These are phyloP conservation scores for Falco berigora DNA, from an alignment of 2,797 vertebrate genomes.

Conservation along the genomic window DNA sequence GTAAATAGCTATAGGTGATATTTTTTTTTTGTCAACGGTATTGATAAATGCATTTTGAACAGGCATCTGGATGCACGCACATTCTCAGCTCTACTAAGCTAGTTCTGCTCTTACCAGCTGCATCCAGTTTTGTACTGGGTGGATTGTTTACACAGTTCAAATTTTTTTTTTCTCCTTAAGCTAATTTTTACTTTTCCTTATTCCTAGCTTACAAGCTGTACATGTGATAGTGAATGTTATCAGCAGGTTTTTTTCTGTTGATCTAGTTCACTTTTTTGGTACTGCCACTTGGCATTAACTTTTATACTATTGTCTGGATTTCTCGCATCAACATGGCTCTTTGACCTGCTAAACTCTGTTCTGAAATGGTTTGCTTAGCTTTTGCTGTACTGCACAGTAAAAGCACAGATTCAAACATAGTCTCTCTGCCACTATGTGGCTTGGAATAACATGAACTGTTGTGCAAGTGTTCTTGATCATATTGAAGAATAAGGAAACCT, in stretches of 20 bases:
- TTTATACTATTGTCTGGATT: conserved; percentile 38
- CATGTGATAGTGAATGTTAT: conserved; percentile 17
- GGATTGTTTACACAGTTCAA: conserved; percentile 48
- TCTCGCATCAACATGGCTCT: background rate
- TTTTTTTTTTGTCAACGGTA: background rate
- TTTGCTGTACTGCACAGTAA: conserved; percentile 47
- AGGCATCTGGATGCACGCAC: background rate
- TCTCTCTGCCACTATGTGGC: conserved; percentile 63
- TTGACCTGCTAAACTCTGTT: conserved; percentile 33
- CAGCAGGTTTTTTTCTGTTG: conserved; percentile 41
- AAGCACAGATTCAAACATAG: conserved; percentile 46
- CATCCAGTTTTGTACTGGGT: conserved; percentile 26
- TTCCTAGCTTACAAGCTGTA: conserved; percentile 16
- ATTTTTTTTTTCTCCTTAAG: background rate
- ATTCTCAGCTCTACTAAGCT: conserved; percentile 41
- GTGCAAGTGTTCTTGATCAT: conserved; percentile 52
- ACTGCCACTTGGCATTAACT: conserved; percentile 42
- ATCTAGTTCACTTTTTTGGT: conserved; percentile 40
- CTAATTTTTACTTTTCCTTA: background rate
- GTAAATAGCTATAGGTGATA: conserved; percentile 15
- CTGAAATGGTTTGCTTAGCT: conserved; percentile 45
- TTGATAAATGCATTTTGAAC: conserved; percentile 22
- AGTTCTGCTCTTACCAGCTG: conserved; percentile 25
- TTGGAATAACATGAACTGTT: conserved; percentile 41
- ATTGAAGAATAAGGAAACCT: background rate